Percentiles rank a stretch among this genome's conserved stretches.
These are phyloP conservation scores for Suricata suricatta DNA, from an alignment of 2,113 vertebrate genomes.

Conservation along the genomic window DNA sequence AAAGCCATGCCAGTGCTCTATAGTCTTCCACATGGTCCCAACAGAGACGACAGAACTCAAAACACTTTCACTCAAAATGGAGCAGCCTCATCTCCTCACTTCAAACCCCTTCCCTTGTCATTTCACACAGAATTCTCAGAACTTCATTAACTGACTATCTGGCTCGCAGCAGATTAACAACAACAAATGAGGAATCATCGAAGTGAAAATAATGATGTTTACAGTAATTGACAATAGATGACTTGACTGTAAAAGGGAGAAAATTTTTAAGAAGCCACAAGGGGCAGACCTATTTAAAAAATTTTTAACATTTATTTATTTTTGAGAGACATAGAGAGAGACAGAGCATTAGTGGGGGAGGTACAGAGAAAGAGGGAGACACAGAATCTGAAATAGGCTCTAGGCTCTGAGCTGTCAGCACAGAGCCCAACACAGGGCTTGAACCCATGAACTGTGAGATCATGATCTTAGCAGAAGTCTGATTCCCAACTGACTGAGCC, in stretches of 20 bases:
- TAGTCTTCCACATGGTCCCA: neutral
- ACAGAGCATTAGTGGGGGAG: too few relatives aligned
- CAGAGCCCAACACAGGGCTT: too few relatives aligned
- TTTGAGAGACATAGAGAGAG: too few relatives aligned
- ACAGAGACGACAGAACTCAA: neutral
- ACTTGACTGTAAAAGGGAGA: neutral
- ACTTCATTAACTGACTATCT: neutral
- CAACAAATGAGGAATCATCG: neutral
- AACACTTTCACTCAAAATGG: neutral
- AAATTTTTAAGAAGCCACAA: neutral
- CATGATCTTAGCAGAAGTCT: too few relatives aligned
- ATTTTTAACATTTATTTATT: too few relatives aligned
- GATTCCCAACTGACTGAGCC: too few relatives aligned
- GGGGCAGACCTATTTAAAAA: neutral
- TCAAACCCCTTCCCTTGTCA: too few relatives aligned
- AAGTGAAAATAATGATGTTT: neutral
- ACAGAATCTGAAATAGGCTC: too few relatives aligned
- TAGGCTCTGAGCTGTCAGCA: too few relatives aligned
- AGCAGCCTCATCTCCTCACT: neutral
- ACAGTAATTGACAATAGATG: neutral
- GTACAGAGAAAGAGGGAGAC: too few relatives aligned
- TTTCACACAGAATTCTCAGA: neutral
- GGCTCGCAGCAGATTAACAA: neutral
- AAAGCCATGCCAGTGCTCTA: neutral
- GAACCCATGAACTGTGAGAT: too few relatives aligned